Conservation (phyloP, 2,888 invertebrate species). For the Habrosyne pyritoides region DNA sequence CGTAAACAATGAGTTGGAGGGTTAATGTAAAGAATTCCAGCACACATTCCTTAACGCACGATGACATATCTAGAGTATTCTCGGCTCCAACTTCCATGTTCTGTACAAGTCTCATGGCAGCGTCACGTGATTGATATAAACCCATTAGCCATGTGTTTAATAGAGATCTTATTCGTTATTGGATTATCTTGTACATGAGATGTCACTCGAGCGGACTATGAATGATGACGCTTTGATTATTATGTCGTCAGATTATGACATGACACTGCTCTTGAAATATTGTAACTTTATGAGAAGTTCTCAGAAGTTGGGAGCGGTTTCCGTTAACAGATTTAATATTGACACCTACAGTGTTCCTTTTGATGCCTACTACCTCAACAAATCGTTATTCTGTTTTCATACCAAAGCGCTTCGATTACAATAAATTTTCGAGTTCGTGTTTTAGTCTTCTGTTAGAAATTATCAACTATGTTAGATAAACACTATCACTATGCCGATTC, state of each 20-base stretch:
- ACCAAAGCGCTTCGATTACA: no score
- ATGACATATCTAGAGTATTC: background rate
- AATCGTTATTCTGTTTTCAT: background rate
- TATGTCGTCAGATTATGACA: background rate
- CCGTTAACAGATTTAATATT: background rate
- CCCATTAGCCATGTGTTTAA: constrained; percentile 31
- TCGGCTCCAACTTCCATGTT: background rate
- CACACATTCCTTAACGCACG: background rate
- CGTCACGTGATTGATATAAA: constrained; percentile 27
- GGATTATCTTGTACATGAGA: constrained; percentile 39
- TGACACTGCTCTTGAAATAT: background rate
- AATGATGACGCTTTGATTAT: constrained; percentile 23
- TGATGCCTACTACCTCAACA: background rate
- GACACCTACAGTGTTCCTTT: background rate
- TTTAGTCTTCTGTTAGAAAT: no score
- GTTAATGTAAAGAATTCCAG: background rate
- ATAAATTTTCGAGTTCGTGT: no score
- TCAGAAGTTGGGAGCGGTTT: background rate
- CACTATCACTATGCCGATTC: no score
- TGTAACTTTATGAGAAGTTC: background rate
- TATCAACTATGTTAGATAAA: no score
- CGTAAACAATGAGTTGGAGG: no score
- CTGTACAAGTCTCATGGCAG: background rate
- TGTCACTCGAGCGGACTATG: constrained; percentile 18
- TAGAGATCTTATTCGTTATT: constrained; percentile 35